Evolutionary conservation across 2,888 invertebrate genomes (phyloP).

Genomic region (Stenchaetothrips biformis): DNA sequence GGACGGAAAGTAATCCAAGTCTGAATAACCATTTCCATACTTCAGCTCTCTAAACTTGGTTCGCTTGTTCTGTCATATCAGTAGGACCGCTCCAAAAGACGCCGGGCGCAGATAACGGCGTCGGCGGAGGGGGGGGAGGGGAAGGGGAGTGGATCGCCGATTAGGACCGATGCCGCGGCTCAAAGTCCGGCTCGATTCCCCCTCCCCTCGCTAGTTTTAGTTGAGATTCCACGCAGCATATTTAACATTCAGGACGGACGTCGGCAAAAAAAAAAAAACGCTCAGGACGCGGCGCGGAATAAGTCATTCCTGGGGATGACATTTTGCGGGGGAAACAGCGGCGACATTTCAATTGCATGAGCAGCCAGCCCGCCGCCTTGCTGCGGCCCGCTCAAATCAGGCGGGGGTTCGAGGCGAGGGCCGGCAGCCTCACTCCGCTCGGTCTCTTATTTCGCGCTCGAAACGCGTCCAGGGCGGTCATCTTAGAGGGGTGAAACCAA

Average conservation of each 20-base stretch:
- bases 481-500: background rate
- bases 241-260: background rate
- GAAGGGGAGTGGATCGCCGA: too few relatives aligned
- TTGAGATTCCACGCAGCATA: too few relatives aligned
- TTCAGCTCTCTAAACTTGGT: background rate
- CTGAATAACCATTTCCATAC: conserved; percentile 19
- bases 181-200: too few relatives aligned
- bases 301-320: too few relatives aligned
- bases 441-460: too few relatives aligned
- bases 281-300: background rate
- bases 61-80: background rate
- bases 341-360: conserved; percentile 10
- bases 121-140: too few relatives aligned
- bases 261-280: background rate
- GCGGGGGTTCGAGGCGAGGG: too few relatives aligned
- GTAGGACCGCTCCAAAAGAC: background rate
- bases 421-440: too few relatives aligned
- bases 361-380: background rate
- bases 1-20: conserved; percentile 3
- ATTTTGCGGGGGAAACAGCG: background rate
- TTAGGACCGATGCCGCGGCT: too few relatives aligned
- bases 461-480: too few relatives aligned
- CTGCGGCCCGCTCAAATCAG: background rate
- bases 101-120: too few relatives aligned
- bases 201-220: too few relatives aligned